These are phyloP conservation scores for Pristionchus japonicus DNA, from an alignment of 2,888 invertebrate genomes.

Conservation along the genomic window DNA sequence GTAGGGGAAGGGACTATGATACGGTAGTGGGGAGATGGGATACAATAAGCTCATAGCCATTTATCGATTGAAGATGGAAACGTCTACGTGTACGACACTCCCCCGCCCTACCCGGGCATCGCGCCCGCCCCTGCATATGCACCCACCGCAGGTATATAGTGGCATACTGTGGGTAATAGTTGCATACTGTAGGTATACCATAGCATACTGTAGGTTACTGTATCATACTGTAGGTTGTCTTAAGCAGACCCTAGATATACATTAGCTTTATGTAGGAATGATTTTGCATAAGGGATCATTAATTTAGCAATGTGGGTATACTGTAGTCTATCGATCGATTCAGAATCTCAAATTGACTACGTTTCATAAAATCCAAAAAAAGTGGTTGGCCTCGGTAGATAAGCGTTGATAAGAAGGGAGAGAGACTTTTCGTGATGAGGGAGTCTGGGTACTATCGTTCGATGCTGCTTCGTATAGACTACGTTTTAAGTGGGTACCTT, in stretches of 20 bases:
- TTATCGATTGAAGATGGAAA: conserved; percentile 62
- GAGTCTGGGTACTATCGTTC: neutral
- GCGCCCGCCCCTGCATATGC: conserved; percentile 47
- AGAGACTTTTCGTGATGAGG: too few species aligned
- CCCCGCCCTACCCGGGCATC: conserved; percentile 74
- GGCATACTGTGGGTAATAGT: neutral
- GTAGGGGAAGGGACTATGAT: neutral
- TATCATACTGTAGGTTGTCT: too few species aligned
- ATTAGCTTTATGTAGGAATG: too few species aligned
- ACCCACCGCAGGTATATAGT: neutral
- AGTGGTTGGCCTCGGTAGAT: too few species aligned
- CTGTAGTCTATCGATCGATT: neutral
- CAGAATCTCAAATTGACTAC: too few species aligned
- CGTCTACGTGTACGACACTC: conserved; percentile 74
- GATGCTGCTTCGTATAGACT: neutral
- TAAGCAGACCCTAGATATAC: too few species aligned
- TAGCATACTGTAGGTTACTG: neutral
- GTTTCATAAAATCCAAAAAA: too few species aligned
- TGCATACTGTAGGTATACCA: too few species aligned
- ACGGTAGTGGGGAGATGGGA: neutral
- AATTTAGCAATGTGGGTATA: too few species aligned
- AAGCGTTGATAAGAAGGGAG: too few species aligned
- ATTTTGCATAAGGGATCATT: too few species aligned
- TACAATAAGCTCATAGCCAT: neutral
- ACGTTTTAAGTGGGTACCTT: too few species aligned